Conservation (phyloP, 1,140 invertebrate genomes). For the Phenacoccus solenopsis region DNA sequence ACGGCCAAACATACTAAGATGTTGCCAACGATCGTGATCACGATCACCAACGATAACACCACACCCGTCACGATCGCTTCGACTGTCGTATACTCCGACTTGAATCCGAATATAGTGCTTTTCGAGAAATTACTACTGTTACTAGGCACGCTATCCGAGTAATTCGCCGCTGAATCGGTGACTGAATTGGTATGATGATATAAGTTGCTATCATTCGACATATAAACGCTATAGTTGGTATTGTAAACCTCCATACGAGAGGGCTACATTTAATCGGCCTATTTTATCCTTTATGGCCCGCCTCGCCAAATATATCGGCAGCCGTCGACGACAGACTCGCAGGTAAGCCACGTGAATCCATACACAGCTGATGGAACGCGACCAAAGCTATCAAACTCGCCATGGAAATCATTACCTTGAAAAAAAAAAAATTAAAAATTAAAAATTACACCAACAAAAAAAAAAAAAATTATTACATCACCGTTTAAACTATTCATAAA, state of each 20-base stretch:
- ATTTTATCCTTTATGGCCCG: neutral
- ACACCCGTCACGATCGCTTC: constrained; percentile 55
- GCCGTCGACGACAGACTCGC: too few relatives aligned
- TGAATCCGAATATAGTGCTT: neutral
- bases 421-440: too few relatives aligned
- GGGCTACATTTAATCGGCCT: neutral
- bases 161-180: neutral
- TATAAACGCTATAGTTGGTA: constrained; percentile 4
- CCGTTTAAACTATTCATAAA: too few relatives aligned
- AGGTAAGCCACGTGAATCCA: too few relatives aligned
- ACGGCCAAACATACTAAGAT: constrained; percentile 79
- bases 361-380: too few relatives aligned
- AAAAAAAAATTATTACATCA: too few relatives aligned
- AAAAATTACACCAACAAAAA: too few relatives aligned
- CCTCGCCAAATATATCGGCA: too few relatives aligned
- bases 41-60: constrained; percentile 57
- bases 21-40: constrained; percentile 76
- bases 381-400: too few relatives aligned
- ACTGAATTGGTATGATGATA: neutral
- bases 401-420: too few relatives aligned
- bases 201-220: constrained; percentile 1
- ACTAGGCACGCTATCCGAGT: neutral
- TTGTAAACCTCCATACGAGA: constrained; percentile 14
- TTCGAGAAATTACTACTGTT: neutral
- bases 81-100: constrained; percentile 34